phyloP scores from a whole-genome alignment of 2,888 invertebrate genomes.

The Cheilosia soror region DNA sequence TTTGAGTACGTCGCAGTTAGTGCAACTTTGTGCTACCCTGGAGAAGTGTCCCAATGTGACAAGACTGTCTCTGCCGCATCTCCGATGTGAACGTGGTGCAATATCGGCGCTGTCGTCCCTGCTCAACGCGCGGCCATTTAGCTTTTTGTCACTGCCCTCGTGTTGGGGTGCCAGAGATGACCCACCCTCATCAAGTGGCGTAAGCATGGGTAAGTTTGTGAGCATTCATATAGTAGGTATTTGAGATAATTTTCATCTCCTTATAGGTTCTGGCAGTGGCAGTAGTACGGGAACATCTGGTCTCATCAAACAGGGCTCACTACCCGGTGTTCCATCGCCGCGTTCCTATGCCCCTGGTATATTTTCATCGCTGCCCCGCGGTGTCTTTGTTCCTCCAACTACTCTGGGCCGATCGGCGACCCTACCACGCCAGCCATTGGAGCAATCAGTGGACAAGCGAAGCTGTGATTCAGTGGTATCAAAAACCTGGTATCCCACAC shows the following conservation, averaged over 20 bases:
- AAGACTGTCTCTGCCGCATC: slow-evolving; percentile 85
- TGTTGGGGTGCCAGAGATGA: slow-evolving; percentile 85
- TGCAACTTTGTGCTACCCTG: slow-evolving; percentile 84
- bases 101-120: slow-evolving; percentile 84
- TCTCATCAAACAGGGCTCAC: slow-evolving; percentile 80
- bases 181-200: slow-evolving; percentile 84
- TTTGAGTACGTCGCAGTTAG: slow-evolving; percentile 85
- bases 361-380: slow-evolving; percentile 85
- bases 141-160: slow-evolving; percentile 85
- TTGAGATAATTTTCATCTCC: neutral
- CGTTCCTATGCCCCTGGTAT: slow-evolving; percentile 81
- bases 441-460: slow-evolving; percentile 83
- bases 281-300: slow-evolving; percentile 83
- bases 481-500: slow-evolving; percentile 84
- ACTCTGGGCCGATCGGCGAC: slow-evolving; percentile 84
- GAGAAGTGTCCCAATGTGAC: slow-evolving; percentile 84
- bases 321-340: slow-evolving; percentile 80
- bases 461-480: slow-evolving; percentile 85
- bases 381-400: slow-evolving; percentile 84
- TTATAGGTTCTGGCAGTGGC: slow-evolving; percentile 83
- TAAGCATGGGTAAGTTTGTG: slow-evolving; percentile 84
- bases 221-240: neutral
- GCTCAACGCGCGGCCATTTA: slow-evolving; percentile 84
- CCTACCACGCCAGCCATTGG: slow-evolving; percentile 84
- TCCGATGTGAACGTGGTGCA: slow-evolving; percentile 85